These are phyloP conservation scores for Musca vetustissima DNA, from an alignment of 1,140 invertebrate genomes.

Conservation along the genomic window DNA sequence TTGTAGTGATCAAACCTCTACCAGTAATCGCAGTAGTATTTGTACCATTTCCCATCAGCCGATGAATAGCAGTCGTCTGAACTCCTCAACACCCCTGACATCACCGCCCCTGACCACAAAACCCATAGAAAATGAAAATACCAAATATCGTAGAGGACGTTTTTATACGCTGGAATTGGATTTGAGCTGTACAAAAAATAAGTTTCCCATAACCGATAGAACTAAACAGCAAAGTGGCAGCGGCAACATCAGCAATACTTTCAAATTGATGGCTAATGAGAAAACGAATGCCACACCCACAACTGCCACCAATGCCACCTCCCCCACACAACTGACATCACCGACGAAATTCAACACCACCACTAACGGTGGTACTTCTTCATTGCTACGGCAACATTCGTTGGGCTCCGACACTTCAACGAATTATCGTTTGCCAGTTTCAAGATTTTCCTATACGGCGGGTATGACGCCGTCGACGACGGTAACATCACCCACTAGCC, in stretches of 20 bases:
- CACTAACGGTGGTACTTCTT: background rate
- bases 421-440: background rate
- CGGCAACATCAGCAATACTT: too few species aligned
- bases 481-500: too few species aligned
- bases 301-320: background rate
- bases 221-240: constrained; percentile 18
- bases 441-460: constrained; percentile 6
- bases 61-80: constrained; percentile 18
- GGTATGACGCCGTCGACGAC: background rate
- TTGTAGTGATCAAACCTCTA: constrained; percentile 31
- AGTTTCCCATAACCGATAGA: constrained; percentile 54
- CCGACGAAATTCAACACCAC: constrained; percentile 4
- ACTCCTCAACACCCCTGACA: background rate
- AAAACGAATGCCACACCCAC: background rate
- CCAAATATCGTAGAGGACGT: constrained; percentile 40
- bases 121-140: constrained; percentile 42
- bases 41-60: constrained; percentile 33
- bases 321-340: constrained; percentile 1
- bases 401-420: background rate
- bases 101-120: background rate
- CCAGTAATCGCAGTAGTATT: constrained; percentile 39
- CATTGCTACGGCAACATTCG: constrained; percentile 1
- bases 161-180: constrained; percentile 52
- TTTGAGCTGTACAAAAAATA: constrained; percentile 54
- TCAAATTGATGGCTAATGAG: constrained; percentile 1